A percentile compares a stretch with the other conserved stretches of the same genome.
Conservation (phyloP, 1,140 invertebrate genomes). For the Latrodectus geometricus region DNA sequence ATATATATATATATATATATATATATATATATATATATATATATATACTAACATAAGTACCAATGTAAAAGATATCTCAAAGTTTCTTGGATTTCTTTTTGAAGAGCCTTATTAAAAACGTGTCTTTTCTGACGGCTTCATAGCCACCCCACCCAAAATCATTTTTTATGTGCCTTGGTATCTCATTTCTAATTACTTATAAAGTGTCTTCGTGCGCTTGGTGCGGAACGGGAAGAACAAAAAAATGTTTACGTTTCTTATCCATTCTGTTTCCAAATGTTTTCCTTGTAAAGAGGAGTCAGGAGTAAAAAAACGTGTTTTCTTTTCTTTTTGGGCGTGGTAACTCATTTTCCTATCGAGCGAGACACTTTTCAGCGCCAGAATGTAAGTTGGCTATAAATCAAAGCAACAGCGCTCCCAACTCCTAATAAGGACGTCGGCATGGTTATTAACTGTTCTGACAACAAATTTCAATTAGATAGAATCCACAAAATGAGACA, state of each 20-base stretch:
- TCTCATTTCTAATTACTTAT: no score
- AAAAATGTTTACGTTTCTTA: conserved; percentile 4
- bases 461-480: conserved; percentile 55
- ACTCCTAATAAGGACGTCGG: conserved; percentile 48
- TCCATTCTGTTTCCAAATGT: conserved; percentile 12
- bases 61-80: no score
- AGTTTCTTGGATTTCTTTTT: no score
- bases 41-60: no score
- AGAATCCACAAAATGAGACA: neutral
- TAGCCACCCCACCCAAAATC: no score
- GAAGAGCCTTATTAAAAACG: no score
- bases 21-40: no score
- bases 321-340: conserved; percentile 12
- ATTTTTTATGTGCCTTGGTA: no score
- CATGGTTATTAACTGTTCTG: conserved; percentile 35
- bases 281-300: conserved; percentile 18
- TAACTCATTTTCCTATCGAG: neutral
- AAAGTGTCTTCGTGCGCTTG: no score
- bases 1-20: no score
- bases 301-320: neutral
- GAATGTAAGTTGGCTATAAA: conserved; percentile 25
- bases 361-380: conserved; percentile 20
- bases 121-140: no score
- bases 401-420: conserved; percentile 21
- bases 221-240: neutral